Conservation (phyloP, 2,113 vertebrate genomes). For the Tapirus terrestris region DNA sequence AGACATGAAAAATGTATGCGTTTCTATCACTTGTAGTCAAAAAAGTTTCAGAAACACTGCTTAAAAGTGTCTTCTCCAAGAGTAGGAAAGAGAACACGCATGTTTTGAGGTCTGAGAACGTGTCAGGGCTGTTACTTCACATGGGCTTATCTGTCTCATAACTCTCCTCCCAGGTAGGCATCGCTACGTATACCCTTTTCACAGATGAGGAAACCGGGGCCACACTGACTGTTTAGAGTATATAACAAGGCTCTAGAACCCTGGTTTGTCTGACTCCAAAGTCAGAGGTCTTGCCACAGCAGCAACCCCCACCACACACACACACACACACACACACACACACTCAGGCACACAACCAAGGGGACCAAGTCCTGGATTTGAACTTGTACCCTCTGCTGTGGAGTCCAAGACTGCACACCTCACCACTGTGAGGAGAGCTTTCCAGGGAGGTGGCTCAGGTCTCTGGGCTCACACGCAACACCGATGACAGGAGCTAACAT, state of each 20-base stretch:
- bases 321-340: too few species aligned
- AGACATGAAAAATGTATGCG: conserved; percentile 53
- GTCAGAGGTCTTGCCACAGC: not conserved
- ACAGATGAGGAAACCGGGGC: not conserved
- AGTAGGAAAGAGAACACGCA: not conserved
- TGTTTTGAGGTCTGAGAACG: not conserved
- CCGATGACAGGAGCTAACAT: not conserved
- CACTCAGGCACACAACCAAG: not conserved
- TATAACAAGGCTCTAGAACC: not conserved
- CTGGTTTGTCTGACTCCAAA: not conserved
- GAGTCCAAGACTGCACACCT: not conserved
- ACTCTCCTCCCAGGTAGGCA: not conserved
- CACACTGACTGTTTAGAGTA: not conserved
- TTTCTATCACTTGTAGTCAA: conserved; percentile 1
- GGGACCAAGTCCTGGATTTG: not conserved
- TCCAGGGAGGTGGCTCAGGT: not conserved
- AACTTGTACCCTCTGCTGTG: not conserved
- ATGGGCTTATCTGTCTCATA: not conserved
- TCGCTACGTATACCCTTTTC: not conserved
- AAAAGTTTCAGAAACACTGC: conserved; percentile 15
- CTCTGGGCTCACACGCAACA: not conserved
- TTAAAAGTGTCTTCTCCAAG: not conserved
- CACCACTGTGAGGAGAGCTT: not conserved
- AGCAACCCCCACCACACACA: not conserved
- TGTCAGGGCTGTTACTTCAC: not conserved